Evolutionary conservation across 2,113 vertebrate species (phyloP).

Genomic region (Phaethornis superciliosus): DNA sequence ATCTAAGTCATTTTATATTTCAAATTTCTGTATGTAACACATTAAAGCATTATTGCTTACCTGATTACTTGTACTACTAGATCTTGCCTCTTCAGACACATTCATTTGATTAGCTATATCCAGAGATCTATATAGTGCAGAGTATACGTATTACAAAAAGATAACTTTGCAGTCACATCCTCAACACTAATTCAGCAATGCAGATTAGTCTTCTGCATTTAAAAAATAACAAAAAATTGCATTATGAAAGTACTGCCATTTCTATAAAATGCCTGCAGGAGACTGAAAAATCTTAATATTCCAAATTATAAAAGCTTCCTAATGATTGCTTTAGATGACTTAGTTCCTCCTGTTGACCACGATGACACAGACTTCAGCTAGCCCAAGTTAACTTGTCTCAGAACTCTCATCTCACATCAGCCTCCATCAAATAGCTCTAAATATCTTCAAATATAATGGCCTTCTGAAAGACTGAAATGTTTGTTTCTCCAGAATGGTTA

Average conservation of each 20-base stretch:
- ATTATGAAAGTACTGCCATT: background rate
- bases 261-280: background rate
- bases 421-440: background rate
- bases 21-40: background rate
- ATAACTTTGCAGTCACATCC: background rate
- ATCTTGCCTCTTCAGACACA: slow-evolving; percentile 82
- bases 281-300: background rate
- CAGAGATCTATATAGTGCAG: slow-evolving; percentile 75
- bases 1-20: background rate
- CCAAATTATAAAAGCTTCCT: background rate
- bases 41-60: slow-evolving; percentile 69
- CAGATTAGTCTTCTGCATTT: background rate
- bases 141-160: background rate
- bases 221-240: background rate
- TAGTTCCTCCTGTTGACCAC: background rate
- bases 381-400: background rate
- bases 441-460: background rate
- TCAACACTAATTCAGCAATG: background rate
- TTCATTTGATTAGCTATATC: slow-evolving; percentile 86
- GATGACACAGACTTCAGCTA: background rate
- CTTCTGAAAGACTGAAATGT: background rate
- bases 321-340: background rate
- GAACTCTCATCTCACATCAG: background rate
- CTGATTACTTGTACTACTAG: slow-evolving; percentile 79
- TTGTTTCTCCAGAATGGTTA: background rate